Evolutionary conservation across 2,797 vertebrate genomes (phyloP), one percentile per base, ranked within the genome.

Genomic region (Sebastolobus altivelis): DNA sequence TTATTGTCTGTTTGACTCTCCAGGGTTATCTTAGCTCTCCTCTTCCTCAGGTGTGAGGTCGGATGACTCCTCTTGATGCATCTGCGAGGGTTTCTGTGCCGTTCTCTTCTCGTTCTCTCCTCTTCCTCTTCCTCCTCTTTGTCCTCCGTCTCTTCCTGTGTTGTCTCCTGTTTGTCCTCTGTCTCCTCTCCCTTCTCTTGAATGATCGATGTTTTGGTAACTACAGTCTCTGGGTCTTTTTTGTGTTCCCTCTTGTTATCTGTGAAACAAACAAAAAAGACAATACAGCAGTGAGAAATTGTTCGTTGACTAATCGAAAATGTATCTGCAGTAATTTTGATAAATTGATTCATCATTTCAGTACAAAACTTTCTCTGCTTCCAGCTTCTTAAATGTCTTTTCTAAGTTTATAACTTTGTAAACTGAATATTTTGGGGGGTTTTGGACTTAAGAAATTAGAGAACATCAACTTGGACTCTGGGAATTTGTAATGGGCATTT

Each of bases 241-340:
- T 7, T 67, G 16, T 40, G 11, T 31, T 81, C 60, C 65, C 40
- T 16, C 11, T 79, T n/a, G 0, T 70, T 14, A 31, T 63, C 92
- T 92, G 77, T 75, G 8, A 33, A 63, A 62, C 3, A 59, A 59
- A n/a, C n/a, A 84, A 63, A 25, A 68, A 14, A 9, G 49, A 40
- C 38, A 38, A n/a, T 2, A 2, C 61, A 75, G 11, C 16, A 56
- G 35, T 11, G 20, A 20, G 20, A 68, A 25, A 16, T 4, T 37
- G 2, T 75, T 20, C 2, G 9, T 29, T 55, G 54, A 13, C 1
- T 46, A 4, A 20, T 2, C 35, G 40, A 27, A 6, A 40, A 43
- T 10, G 8, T 14, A 35, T 58, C 22, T 1, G 31, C 5, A 65
- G 10, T 38, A 7, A 10, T 25, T 52, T 33, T 27, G 14, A 49